A percentile compares a stretch with the other conserved stretches of the same genome.
phyloP scores from a whole-genome alignment of 2,113 vertebrate genomes.

The Egretta garzetta region DNA sequence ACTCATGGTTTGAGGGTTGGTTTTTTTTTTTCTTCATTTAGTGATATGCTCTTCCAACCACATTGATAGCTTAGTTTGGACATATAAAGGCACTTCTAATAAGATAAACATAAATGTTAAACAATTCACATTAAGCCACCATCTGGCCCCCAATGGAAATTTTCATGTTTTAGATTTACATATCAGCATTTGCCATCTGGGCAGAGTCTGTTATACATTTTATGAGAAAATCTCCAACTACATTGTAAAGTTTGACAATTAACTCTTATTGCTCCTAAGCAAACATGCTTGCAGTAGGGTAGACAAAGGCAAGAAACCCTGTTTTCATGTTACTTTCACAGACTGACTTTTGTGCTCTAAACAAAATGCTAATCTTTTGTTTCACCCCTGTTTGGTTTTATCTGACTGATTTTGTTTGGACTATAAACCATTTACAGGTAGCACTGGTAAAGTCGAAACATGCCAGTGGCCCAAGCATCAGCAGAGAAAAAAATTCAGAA shows the following conservation, averaged over 20 bases:
- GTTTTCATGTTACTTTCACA: not conserved
- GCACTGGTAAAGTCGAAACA: not conserved
- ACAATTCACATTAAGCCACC: slow-evolving; percentile 71
- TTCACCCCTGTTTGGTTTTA: not conserved
- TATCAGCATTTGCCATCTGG: slow-evolving; percentile 75
- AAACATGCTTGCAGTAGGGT: slow-evolving; percentile 63
- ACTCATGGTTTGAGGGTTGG: not conserved
- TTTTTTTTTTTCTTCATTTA: slow-evolving; percentile 49
- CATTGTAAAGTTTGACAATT: slow-evolving; percentile 69
- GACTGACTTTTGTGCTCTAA: not conserved
- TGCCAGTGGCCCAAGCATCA: not conserved
- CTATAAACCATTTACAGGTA: not conserved
- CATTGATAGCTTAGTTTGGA: slow-evolving; percentile 54
- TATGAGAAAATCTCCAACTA: slow-evolving; percentile 64
- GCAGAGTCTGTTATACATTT: slow-evolving; percentile 70
- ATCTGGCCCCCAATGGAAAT: slow-evolving; percentile 71
- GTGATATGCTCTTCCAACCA: slow-evolving; percentile 46
- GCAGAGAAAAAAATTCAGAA: not conserved
- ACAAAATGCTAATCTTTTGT: not conserved
- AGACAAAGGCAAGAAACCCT: slow-evolving; percentile 54
- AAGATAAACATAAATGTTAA: slow-evolving; percentile 77
- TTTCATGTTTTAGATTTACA: slow-evolving; percentile 74
- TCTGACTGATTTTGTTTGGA: not conserved
- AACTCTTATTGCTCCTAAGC: slow-evolving; percentile 66
- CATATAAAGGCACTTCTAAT: slow-evolving; percentile 72